phyloP scores from a whole-genome alignment of 1,140 invertebrate genomes.

The Macrobrachium nipponense region DNA sequence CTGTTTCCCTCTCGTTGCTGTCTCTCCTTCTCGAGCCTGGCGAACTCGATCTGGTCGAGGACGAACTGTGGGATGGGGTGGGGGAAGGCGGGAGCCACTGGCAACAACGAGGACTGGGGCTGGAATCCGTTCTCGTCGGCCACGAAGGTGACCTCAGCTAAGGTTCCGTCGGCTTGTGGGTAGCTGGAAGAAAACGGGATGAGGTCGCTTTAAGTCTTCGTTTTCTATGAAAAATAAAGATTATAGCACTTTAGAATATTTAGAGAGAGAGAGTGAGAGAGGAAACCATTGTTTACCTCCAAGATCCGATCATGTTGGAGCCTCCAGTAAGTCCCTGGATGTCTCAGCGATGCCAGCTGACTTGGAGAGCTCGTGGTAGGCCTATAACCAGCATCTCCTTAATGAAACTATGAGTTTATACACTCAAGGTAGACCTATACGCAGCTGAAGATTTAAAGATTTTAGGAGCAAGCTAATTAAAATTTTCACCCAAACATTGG shows the following conservation, averaged over 20 bases:
- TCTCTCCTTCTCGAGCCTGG: neutral
- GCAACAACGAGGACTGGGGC: constrained; percentile 10
- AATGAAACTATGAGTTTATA: too few species aligned
- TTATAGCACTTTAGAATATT: too few species aligned
- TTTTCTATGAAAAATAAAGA: too few species aligned
- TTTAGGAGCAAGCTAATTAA: too few species aligned
- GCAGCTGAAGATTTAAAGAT: too few species aligned
- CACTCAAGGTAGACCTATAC: too few species aligned
- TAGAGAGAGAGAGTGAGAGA: too few species aligned
- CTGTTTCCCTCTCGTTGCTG: neutral
- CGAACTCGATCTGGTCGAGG: constrained; percentile 26
- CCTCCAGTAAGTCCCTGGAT: neutral
- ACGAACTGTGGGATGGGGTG: constrained; percentile 17
- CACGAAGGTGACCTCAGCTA: neutral
- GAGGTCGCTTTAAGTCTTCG: too few species aligned
- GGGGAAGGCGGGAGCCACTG: constrained; percentile 14
- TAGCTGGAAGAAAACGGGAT: neutral
- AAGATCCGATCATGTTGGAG: constrained; percentile 7
- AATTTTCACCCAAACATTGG: too few species aligned
- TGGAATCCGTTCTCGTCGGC: constrained; percentile 16
- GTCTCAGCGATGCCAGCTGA: too few species aligned
- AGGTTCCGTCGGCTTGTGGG: constrained; percentile 2
- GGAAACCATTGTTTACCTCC: neutral
- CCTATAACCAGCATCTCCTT: too few species aligned
- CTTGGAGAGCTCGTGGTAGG: too few species aligned